Conservation (phyloP, 2,888 invertebrate genomes). For the Microplitis manilae region DNA sequence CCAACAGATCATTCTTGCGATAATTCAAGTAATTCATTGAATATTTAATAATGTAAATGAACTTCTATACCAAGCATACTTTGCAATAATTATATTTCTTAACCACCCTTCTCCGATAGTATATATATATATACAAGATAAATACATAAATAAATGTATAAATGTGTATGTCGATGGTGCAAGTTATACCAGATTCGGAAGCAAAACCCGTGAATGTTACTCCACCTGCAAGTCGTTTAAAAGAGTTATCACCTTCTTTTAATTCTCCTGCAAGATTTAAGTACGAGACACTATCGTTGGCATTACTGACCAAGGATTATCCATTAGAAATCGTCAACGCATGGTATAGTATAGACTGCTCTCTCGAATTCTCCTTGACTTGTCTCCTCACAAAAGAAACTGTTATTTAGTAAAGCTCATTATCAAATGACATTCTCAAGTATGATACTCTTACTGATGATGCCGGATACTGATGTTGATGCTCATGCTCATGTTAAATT, state of each 20-base stretch:
- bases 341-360: background rate
- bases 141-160: slow-evolving; percentile 27
- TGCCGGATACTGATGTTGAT: background rate
- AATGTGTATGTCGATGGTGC: slow-evolving; percentile 25
- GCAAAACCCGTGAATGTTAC: slow-evolving; percentile 11
- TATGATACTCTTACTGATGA: slow-evolving; percentile 7
- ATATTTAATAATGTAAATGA: slow-evolving; percentile 49
- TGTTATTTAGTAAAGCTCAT: slow-evolving; percentile 40
- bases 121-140: slow-evolving; percentile 33
- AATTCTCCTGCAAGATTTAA: background rate
- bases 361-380: slow-evolving; percentile 21
- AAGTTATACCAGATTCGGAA: slow-evolving; percentile 50
- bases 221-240: slow-evolving; percentile 32
- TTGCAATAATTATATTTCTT: slow-evolving; percentile 32
- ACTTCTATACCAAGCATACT: background rate
- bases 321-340: slow-evolving; percentile 35
- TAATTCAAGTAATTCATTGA: background rate
- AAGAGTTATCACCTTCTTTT: slow-evolving; percentile 41
- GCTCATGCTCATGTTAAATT: background rate
- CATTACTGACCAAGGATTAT: slow-evolving; percentile 28
- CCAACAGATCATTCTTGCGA: slow-evolving; percentile 38
- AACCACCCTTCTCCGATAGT: slow-evolving; percentile 7
- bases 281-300: background rate
- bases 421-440: slow-evolving; percentile 30
- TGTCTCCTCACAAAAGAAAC: slow-evolving; percentile 29